A percentile compares a stretch with the other conserved stretches of the same genome.
Evolutionary conservation across 2,888 invertebrate species (phyloP).

Genomic region (Hirudinaria manillensis): DNA sequence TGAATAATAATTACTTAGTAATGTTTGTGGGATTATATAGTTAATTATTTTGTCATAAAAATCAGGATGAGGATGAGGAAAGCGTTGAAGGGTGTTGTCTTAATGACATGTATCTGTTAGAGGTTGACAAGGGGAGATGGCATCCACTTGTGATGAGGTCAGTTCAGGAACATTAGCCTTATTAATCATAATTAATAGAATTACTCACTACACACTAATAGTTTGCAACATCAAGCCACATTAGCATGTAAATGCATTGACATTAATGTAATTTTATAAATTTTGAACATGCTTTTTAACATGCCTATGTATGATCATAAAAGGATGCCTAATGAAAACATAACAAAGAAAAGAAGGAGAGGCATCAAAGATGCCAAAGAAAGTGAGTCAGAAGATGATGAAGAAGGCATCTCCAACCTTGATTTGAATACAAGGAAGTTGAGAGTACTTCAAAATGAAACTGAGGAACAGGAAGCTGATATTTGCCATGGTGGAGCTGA

Average conservation of each 20-base stretch:
- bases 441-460: conserved; percentile 3
- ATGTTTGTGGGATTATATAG: too few relatives aligned
- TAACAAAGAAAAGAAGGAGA: conserved; percentile 45
- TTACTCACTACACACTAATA: neutral
- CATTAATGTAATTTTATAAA: too few relatives aligned
- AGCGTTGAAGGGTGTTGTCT: conserved; percentile 72
- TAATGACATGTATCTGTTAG: conserved; percentile 71
- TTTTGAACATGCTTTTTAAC: neutral
- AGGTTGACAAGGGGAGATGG: conserved; percentile 72
- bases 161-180: conserved; percentile 18
- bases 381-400: conserved; percentile 42
- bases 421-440: conserved; percentile 32
- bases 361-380: conserved; percentile 40
- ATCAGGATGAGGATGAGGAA: conserved; percentile 68
- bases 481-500: conserved; percentile 12
- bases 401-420: conserved; percentile 38
- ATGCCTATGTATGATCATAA: neutral
- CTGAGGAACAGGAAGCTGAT: neutral
- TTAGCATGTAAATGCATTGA: neutral
- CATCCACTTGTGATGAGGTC: conserved; percentile 59
- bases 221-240: neutral
- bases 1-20: neutral
- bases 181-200: neutral
- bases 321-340: conserved; percentile 42
- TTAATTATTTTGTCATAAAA: neutral